Conservation (phyloP, 2,888 invertebrate species). For the Microctonus hyperodae region DNA sequence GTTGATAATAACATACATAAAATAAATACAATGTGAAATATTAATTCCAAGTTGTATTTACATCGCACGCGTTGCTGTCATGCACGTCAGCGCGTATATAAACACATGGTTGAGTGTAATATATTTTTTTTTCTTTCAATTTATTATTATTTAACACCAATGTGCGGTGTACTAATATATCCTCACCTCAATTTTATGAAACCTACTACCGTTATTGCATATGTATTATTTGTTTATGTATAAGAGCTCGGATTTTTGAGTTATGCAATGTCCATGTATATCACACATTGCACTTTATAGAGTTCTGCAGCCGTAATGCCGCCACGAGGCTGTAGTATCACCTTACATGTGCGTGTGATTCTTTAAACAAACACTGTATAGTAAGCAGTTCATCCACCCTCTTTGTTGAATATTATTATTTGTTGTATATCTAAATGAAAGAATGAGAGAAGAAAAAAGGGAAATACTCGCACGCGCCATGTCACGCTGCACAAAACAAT, state of each 20-base stretch:
- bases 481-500: constrained; percentile 1
- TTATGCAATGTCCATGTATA: no score
- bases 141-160: constrained; percentile 8
- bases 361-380: constrained; percentile 21
- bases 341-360: constrained; percentile 23
- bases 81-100: constrained; percentile 39
- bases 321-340: constrained; percentile 14
- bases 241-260: constrained; percentile 9
- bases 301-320: constrained; percentile 25
- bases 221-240: not conserved
- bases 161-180: constrained; percentile 20
- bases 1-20: not conserved
- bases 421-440: not conserved
- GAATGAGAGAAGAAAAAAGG: not conserved
- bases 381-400: not conserved
- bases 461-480: constrained; percentile 23
- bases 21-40: constrained; percentile 27
- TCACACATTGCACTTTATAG: constrained; percentile 27
- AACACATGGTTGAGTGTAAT: constrained; percentile 27
- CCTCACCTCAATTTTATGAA: not conserved
- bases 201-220: not conserved
- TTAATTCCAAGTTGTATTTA: constrained; percentile 32
- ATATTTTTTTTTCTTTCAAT: not conserved
- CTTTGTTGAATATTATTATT: constrained; percentile 19
- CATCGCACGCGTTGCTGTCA: constrained; percentile 40